phyloP scores from a whole-genome alignment of 2,797 vertebrate species.

The Alexandromys oeconomus region DNA sequence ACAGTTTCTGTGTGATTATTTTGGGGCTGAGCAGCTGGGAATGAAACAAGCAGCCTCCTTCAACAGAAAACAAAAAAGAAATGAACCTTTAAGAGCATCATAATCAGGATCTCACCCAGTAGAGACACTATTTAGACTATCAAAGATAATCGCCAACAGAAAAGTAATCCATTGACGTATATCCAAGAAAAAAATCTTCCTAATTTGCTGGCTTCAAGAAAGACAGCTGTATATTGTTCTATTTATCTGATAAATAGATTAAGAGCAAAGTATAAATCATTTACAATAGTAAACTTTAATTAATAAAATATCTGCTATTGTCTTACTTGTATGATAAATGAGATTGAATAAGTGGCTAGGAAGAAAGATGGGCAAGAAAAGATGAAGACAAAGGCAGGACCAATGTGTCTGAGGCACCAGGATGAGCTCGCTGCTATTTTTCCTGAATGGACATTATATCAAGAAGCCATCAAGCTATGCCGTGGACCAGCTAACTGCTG shows the following conservation, averaged over 20 bases:
- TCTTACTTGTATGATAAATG: constrained; percentile 42
- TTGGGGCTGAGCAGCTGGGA: no score
- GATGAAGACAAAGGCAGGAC: not conserved
- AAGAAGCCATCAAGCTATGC: not conserved
- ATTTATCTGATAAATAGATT: constrained; percentile 4
- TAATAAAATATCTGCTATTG: not conserved
- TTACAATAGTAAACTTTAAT: constrained; percentile 28
- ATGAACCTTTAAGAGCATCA: not conserved
- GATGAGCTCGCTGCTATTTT: not conserved
- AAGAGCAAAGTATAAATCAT: constrained; percentile 18
- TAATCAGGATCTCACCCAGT: not conserved
- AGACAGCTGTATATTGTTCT: constrained; percentile 34
- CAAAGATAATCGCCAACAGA: not conserved
- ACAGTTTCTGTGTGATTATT: no score
- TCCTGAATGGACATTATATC: not conserved
- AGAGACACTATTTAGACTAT: not conserved
- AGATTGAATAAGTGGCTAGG: not conserved
- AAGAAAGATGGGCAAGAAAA: constrained; percentile 3
- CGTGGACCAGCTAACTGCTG: not conserved
- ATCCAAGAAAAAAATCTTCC: not conserved
- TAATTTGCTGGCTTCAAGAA: not conserved
- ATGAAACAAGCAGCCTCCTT: no score
- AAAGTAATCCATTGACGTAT: constrained; percentile 6
- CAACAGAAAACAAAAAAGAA: not conserved
- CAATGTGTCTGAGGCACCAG: no score